These are phyloP conservation scores for Cephalopholis sonnerati DNA, from an alignment of 2,113 vertebrate species.

Conservation along the genomic window DNA sequence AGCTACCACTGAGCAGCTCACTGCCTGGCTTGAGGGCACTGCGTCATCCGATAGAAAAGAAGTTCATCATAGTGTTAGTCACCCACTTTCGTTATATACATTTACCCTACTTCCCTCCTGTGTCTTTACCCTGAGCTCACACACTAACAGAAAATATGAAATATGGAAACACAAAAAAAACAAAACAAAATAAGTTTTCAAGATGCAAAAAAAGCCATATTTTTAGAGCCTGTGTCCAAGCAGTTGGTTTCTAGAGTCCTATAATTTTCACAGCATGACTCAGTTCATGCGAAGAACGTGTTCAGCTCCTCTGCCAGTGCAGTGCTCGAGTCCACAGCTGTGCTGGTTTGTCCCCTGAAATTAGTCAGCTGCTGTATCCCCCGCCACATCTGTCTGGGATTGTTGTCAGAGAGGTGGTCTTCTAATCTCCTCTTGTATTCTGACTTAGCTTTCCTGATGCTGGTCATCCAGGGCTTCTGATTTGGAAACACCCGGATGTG, in stretches of 20 bases:
- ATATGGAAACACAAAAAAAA: not conserved
- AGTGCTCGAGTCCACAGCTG: too few relatives aligned
- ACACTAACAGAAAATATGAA: not conserved
- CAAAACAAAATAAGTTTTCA: not conserved
- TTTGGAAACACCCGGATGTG: too few relatives aligned
- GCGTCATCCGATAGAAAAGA: not conserved
- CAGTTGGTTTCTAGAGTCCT: not conserved
- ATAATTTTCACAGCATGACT: constrained; percentile 30
- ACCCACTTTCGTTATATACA: not conserved
- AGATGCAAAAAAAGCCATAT: not conserved
- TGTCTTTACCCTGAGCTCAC: not conserved
- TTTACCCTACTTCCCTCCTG: not conserved
- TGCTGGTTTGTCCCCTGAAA: too few relatives aligned
- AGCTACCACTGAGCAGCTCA: not conserved
- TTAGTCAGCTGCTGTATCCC: too few relatives aligned
- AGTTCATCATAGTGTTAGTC: not conserved
- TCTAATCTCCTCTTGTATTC: too few relatives aligned
- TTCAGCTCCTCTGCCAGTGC: too few relatives aligned
- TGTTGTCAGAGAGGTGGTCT: too few relatives aligned
- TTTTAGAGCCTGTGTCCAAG: not conserved
- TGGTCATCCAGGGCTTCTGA: too few relatives aligned
- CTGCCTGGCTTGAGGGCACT: not conserved
- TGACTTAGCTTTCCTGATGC: too few relatives aligned
- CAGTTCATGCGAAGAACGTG: too few relatives aligned
- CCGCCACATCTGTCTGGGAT: too few relatives aligned